Conservation (phyloP, 2,113 vertebrate genomes). For the Paedocypris sp. region DNA sequence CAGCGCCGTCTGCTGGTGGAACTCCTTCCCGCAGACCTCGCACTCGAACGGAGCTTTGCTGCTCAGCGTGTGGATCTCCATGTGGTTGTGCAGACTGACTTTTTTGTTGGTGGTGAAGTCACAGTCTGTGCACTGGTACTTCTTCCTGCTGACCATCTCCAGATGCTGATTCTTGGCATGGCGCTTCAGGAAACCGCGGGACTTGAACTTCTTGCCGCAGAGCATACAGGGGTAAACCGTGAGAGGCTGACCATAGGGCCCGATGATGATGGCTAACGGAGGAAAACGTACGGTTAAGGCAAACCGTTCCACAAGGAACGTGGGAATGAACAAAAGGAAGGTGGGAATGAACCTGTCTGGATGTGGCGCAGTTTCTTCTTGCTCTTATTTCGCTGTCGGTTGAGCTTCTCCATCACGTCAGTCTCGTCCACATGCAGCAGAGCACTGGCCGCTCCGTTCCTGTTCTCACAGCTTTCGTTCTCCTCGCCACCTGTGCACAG, state of each 20-base stretch:
- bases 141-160: constrained; percentile 73
- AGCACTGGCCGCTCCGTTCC: constrained; percentile 71
- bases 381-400: constrained; percentile 72
- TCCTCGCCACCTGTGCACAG: constrained; percentile 30
- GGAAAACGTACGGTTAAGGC: no score
- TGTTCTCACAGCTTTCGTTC: constrained; percentile 54
- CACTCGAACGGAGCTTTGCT: constrained; percentile 66
- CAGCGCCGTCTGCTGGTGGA: constrained; percentile 67
- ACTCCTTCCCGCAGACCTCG: constrained; percentile 69
- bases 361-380: constrained; percentile 73
- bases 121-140: constrained; percentile 84
- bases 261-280: constrained; percentile 76
- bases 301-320: background rate
- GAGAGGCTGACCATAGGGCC: constrained; percentile 80
- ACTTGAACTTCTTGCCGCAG: constrained; percentile 87
- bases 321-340: background rate
- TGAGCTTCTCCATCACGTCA: constrained; percentile 60
- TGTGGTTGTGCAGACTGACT: constrained; percentile 80
- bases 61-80: constrained; percentile 82
- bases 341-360: constrained; percentile 67
- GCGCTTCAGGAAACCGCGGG: constrained; percentile 80
- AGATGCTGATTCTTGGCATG: constrained; percentile 86
- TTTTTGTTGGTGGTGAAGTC: constrained; percentile 88
- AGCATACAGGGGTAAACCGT: constrained; percentile 84
- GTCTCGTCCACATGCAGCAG: constrained; percentile 76